A percentile compares a stretch with the other conserved stretches of the same genome.
phyloP scores from a whole-genome alignment of 2,797 vertebrate genomes.

The Propithecus perrieri region DNA sequence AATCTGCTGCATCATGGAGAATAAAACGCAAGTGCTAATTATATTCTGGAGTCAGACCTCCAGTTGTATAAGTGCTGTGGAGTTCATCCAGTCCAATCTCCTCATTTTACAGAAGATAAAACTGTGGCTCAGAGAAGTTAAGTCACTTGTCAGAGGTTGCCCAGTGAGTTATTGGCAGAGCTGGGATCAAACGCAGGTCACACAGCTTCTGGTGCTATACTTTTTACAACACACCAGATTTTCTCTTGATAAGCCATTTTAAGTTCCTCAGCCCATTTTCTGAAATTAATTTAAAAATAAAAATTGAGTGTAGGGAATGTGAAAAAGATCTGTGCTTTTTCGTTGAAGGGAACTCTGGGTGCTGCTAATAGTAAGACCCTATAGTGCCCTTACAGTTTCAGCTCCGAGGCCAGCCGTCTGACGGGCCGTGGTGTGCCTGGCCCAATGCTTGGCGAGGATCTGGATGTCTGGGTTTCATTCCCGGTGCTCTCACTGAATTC shows the following conservation, averaged over 20 bases:
- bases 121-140: not conserved
- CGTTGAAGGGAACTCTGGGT: not conserved
- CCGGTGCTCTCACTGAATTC: not conserved
- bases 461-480: fast-evolving
- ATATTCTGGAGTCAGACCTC: not conserved
- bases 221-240: not conserved
- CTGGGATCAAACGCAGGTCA: not conserved
- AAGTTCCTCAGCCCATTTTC: not conserved
- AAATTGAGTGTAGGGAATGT: not conserved
- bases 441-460: too few relatives aligned
- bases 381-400: not conserved
- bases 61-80: fast-evolving
- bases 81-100: not conserved
- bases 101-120: not conserved
- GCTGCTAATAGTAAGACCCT: not conserved
- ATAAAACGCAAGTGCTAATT: not conserved
- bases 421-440: not conserved
- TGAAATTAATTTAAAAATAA: constrained; percentile 8
- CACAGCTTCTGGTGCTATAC: not conserved
- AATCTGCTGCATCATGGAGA: not conserved
- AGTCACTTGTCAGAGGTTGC: not conserved
- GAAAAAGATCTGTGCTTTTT: not conserved
- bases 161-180: not conserved
- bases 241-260: not conserved
- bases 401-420: not conserved